Percentiles rank a stretch among this genome's conserved stretches.
These are phyloP conservation scores for Drosophila tripunctata DNA, from an alignment of 2,888 invertebrate genomes.

Conservation along the genomic window DNA sequence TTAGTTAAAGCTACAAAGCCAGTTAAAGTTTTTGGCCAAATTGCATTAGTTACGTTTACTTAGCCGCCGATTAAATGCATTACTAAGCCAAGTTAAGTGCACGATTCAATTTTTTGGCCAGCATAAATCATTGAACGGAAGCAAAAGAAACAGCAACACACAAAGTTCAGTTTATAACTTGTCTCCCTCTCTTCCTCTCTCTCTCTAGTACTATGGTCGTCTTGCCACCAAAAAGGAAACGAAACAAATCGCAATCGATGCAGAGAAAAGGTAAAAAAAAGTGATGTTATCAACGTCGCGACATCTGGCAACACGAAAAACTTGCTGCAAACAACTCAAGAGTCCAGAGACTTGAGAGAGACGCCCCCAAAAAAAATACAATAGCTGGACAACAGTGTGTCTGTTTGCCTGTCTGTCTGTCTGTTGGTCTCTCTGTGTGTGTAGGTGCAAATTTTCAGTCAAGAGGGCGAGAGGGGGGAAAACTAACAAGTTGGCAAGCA, in stretches of 20 bases:
- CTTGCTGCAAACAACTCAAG: slow-evolving; percentile 12
- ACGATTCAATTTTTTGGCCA: slow-evolving; percentile 4
- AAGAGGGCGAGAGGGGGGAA: slow-evolving; percentile 17
- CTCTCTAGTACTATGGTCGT: neutral
- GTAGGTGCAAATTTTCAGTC: slow-evolving; percentile 67
- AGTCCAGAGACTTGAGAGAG: slow-evolving; percentile 19
- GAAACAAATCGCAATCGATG: slow-evolving; percentile 41
- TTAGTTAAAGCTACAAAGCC: slow-evolving; percentile 25
- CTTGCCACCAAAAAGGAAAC: slow-evolving; percentile 13
- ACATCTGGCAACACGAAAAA: slow-evolving; percentile 44
- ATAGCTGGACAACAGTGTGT: slow-evolving; percentile 36
- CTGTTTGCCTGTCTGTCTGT: too few relatives aligned
- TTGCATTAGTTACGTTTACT: slow-evolving; percentile 80
- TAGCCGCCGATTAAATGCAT: slow-evolving; percentile 59
- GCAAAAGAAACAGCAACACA: slow-evolving; percentile 37
- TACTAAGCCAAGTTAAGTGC: slow-evolving; percentile 30
- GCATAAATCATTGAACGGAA: slow-evolving; percentile 55
- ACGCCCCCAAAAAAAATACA: slow-evolving; percentile 25
- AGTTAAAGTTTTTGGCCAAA: slow-evolving; percentile 52
- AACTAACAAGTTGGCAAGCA: slow-evolving; percentile 44
- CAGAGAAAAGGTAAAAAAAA: slow-evolving; percentile 7
- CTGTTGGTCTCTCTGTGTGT: slow-evolving; percentile 26
- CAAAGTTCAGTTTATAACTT: slow-evolving; percentile 16
- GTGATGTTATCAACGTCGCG: slow-evolving; percentile 54
- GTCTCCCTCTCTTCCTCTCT: slow-evolving; percentile 4